A percentile compares a stretch with the other conserved stretches of the same genome.
Evolutionary conservation across 1,140 invertebrate genomes (phyloP).

Genomic region (Aphaenogaster ashmeadi): DNA sequence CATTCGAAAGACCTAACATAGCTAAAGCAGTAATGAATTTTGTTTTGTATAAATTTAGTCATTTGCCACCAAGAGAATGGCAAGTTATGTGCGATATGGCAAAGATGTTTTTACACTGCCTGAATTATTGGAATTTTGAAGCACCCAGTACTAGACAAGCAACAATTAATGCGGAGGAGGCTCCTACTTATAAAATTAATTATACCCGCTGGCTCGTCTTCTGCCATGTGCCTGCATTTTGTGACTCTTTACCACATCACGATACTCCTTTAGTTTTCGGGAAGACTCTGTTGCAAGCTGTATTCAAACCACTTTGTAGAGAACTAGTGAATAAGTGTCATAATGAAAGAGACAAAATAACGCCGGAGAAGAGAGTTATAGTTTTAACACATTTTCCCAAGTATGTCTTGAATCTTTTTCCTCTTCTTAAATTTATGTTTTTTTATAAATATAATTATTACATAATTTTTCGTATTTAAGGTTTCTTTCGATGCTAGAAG

Average conservation of each 20-base stretch:
- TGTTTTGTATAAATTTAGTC: conserved; percentile 96
- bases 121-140: conserved; percentile 98
- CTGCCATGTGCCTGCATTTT: conserved; percentile 97
- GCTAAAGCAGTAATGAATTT: conserved; percentile 97
- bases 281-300: conserved; percentile 93
- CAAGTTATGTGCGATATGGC: conserved; percentile 97
- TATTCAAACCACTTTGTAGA: conserved; percentile 95
- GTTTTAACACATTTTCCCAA: conserved; percentile 90
- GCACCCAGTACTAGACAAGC: conserved; percentile 92
- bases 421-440: conserved; percentile 26
- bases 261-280: conserved; percentile 97
- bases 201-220: conserved; percentile 98
- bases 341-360: conserved; percentile 95
- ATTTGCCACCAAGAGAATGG: conserved; percentile 94
- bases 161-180: conserved; percentile 92
- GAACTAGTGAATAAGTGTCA: conserved; percentile 97
- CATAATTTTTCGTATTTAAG: conserved; percentile 85
- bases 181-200: conserved; percentile 95
- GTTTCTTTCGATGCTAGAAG: conserved; percentile 95
- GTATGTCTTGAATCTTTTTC: conserved; percentile 80
- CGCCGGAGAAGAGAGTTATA: conserved; percentile 92
- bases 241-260: conserved; percentile 96
- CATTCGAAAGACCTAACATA: conserved; percentile 97
- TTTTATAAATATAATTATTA: not conserved
- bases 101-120: conserved; percentile 96